These are phyloP conservation scores for Varanus komodoensis DNA, from an alignment of 2,113 vertebrate genomes.

Conservation along the genomic window DNA sequence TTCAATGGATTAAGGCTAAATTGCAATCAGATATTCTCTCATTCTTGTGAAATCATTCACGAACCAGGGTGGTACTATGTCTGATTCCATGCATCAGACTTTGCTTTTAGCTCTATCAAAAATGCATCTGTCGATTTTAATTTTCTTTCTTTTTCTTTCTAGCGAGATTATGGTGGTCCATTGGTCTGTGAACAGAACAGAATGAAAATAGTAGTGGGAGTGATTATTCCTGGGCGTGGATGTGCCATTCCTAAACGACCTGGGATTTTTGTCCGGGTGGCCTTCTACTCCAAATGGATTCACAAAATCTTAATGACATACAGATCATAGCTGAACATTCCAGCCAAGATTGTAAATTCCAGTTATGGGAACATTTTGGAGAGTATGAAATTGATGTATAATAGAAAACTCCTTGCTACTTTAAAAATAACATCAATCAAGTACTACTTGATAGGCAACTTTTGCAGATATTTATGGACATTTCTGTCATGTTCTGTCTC, in stretches of 20 bases:
- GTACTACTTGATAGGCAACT: slow-evolving; percentile 78
- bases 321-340: slow-evolving; percentile 62
- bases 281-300: slow-evolving; percentile 95
- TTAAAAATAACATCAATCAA: slow-evolving; percentile 15
- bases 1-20: neutral
- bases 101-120: neutral
- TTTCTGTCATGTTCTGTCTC: slow-evolving; percentile 72
- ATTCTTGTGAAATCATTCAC: neutral
- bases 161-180: slow-evolving; percentile 97
- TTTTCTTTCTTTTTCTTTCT: slow-evolving; percentile 38
- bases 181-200: slow-evolving; percentile 94
- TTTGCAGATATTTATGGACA: slow-evolving; percentile 79
- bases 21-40: neutral
- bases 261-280: slow-evolving; percentile 93
- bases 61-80: neutral
- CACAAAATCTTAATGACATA: slow-evolving; percentile 90
- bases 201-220: slow-evolving; percentile 91
- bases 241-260: slow-evolving; percentile 92
- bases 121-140: neutral
- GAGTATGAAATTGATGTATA: slow-evolving; percentile 61
- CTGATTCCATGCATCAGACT: neutral
- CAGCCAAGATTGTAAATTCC: slow-evolving; percentile 46
- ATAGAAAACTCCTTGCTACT: slow-evolving; percentile 61
- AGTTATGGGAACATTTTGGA: slow-evolving; percentile 59
- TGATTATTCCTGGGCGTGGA: slow-evolving; percentile 94